Percentiles rank a stretch among this genome's conserved stretches.
Conservation (phyloP, 2,797 vertebrate species). For the Scomberomorus guttatus region DNA sequence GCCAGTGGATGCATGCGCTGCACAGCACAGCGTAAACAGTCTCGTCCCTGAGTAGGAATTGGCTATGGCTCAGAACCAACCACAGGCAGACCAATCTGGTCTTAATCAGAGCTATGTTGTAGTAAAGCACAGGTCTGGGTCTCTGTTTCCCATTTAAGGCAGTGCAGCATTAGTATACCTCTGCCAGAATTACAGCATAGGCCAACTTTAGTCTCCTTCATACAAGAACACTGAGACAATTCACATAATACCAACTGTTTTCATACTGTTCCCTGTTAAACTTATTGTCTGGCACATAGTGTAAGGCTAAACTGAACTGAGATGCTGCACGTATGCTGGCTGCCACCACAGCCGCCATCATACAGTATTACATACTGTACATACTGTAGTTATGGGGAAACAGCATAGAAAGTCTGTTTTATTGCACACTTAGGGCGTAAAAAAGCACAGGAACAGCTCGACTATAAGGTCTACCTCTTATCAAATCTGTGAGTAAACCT, state of each 20-base stretch:
- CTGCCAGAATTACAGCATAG: conserved; percentile 78
- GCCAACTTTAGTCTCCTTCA: conserved; percentile 72
- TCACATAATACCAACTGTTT: conserved; percentile 54
- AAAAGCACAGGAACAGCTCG: conserved; percentile 11
- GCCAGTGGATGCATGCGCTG: conserved; percentile 41
- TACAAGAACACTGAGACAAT: conserved; percentile 75
- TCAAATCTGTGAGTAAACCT: conserved; percentile 40
- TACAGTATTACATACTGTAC: background rate
- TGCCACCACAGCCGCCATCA: background rate
- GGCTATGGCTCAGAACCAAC: conserved; percentile 77
- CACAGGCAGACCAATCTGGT: conserved; percentile 81
- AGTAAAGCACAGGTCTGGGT: conserved; percentile 81
- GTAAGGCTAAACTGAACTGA: conserved; percentile 8
- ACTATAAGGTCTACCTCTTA: conserved; percentile 11
- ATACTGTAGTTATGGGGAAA: background rate
- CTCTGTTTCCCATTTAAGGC: conserved; percentile 88
- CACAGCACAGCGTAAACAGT: conserved; percentile 54
- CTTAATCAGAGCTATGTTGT: conserved; percentile 85
- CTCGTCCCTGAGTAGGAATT: conserved; percentile 75
- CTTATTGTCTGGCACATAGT: conserved; percentile 28
- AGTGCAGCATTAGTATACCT: conserved; percentile 76
- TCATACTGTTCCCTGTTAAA: conserved; percentile 30
- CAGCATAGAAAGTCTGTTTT: conserved; percentile 11
- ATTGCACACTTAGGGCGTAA: conserved; percentile 11
- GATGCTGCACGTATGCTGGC: conserved; percentile 5